Evolutionary conservation across 2,113 vertebrate genomes (phyloP).

Genomic region (Bubo blakistoni): DNA sequence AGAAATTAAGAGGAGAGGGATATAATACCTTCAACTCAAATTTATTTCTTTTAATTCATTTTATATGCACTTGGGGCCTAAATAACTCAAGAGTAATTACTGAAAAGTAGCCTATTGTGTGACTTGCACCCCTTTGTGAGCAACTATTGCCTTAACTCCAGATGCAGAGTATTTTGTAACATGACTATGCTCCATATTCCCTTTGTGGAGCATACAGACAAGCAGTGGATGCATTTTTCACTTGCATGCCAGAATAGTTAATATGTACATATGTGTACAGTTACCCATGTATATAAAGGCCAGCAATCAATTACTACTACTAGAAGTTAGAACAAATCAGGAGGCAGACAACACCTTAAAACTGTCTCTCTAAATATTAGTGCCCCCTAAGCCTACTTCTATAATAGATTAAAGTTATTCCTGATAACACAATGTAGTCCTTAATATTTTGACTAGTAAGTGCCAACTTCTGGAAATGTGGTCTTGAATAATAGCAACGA

Average conservation of each 20-base stretch:
- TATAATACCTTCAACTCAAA: conserved; percentile 60
- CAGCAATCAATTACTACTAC: neutral
- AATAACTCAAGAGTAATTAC: conserved; percentile 60
- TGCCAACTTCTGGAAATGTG: neutral
- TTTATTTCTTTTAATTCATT: conserved; percentile 69
- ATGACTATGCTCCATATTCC: neutral
- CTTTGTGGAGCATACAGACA: conserved; percentile 7
- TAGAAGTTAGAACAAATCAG: neutral
- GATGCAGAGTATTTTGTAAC: conserved; percentile 43
- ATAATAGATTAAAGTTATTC: neutral
- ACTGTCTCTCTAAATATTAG: neutral
- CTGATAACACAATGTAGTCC: neutral
- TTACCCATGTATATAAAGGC: neutral
- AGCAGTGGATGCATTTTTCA: conserved; percentile 12
- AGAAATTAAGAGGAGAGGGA: conserved; percentile 50
- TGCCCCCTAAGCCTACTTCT: neutral
- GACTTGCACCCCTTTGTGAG: conserved; percentile 55
- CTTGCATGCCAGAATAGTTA: neutral
- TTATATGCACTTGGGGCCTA: conserved; percentile 58
- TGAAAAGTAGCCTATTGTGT: conserved; percentile 55
- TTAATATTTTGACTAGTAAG: conserved; percentile 16
- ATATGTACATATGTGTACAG: neutral
- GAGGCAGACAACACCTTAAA: neutral
- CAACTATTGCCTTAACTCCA: conserved; percentile 56
- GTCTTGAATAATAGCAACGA: neutral